Evolutionary conservation across 1,140 invertebrate species (phyloP).

Genomic region (Ceratoteleas bidentatus): DNA sequence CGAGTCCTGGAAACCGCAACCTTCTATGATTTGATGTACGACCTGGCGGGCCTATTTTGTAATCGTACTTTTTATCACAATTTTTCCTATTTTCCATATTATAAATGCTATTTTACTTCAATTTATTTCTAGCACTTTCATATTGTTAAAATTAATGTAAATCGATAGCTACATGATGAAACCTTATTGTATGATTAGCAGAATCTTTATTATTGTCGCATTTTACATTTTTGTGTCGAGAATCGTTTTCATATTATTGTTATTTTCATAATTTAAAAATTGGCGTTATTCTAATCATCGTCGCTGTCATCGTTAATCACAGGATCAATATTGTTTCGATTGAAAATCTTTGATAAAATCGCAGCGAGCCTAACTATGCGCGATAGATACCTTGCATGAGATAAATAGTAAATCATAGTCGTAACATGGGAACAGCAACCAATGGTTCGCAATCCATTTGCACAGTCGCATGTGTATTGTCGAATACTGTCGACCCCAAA

Average conservation of each 20-base stretch:
- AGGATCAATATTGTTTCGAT: neutral
- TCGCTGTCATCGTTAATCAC: neutral
- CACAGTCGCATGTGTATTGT: constrained; percentile 6
- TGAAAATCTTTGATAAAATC: constrained; percentile 7
- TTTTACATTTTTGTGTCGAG: too few species aligned
- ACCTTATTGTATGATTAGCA: too few species aligned
- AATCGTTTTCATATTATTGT: too few species aligned
- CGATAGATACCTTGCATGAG: constrained; percentile 13
- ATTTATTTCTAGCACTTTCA: neutral
- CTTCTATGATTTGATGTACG: neutral
- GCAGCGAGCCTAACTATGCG: neutral
- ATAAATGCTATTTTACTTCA: neutral
- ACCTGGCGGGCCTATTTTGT: neutral
- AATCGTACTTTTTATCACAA: neutral
- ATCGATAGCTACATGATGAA: too few species aligned
- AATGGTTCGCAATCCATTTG: constrained; percentile 7
- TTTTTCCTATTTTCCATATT: neutral
- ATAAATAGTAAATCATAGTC: constrained; percentile 11
- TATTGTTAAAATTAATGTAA: neutral
- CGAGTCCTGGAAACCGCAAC: neutral
- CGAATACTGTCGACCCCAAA: neutral
- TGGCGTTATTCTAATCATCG: too few species aligned
- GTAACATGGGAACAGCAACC: constrained; percentile 16
- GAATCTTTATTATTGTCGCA: too few species aligned
- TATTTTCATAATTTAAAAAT: too few species aligned